These are phyloP conservation scores for Mesoclemmys tuberculata DNA, from an alignment of 2,113 vertebrate genomes.

Conservation along the genomic window DNA sequence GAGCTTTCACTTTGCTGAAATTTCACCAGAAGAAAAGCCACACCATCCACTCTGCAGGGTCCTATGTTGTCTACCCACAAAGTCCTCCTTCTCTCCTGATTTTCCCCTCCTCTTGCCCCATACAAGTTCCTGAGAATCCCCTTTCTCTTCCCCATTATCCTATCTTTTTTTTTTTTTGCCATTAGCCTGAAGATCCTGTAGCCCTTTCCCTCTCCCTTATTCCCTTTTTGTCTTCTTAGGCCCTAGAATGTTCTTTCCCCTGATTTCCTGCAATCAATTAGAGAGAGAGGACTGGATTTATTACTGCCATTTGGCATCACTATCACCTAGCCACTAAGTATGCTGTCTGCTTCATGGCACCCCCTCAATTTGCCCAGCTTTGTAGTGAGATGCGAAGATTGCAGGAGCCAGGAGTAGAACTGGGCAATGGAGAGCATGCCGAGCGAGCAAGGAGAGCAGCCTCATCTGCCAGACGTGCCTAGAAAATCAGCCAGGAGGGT, in stretches of 20 bases:
- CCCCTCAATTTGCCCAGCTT: neutral
- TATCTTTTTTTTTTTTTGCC: neutral
- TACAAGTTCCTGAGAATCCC: neutral
- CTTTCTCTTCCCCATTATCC: neutral
- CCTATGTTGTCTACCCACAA: neutral
- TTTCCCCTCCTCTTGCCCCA: neutral
- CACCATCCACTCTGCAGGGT: neutral
- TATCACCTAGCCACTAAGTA: neutral
- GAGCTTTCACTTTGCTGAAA: neutral
- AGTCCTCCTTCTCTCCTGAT: neutral
- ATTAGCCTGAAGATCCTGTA: neutral
- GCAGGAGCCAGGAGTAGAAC: neutral
- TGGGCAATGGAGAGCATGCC: neutral
- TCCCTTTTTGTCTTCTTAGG: neutral
- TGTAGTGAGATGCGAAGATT: neutral
- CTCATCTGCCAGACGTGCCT: neutral
- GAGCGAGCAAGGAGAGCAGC: neutral
- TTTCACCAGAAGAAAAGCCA: neutral
- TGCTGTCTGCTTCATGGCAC: neutral
- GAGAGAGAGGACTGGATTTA: neutral
- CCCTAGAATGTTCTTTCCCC: neutral
- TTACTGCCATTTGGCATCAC: neutral
- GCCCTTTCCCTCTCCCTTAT: neutral
- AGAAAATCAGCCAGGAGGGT: neutral
- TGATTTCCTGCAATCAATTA: neutral